These are phyloP conservation scores for Tiliacea citrago DNA, from an alignment of 2,888 invertebrate genomes.

Conservation along the genomic window DNA sequence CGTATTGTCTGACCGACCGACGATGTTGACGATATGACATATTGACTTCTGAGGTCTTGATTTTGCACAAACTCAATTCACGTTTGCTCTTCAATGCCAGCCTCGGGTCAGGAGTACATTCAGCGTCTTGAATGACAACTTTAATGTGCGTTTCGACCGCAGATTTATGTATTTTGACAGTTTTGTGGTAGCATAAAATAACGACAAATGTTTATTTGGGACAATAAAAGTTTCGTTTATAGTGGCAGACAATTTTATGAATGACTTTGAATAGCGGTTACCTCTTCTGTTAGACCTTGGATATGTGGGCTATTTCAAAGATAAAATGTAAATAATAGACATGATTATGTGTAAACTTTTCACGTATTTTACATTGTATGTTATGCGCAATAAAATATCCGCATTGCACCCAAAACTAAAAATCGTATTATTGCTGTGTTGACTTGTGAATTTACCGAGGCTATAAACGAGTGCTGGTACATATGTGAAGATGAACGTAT, in stretches of 20 bases:
- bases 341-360: conserved; percentile 28
- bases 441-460: conserved; percentile 71
- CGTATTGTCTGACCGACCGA: conserved; percentile 74
- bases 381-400: conserved; percentile 50
- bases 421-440: conserved; percentile 64
- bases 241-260: conserved; percentile 35
- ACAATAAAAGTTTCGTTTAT: conserved; percentile 18
- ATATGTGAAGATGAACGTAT: conserved; percentile 78
- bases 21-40: conserved; percentile 78
- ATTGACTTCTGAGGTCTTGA: conserved; percentile 77
- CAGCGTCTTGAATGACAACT: conserved; percentile 54
- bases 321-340: conserved; percentile 25
- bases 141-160: conserved; percentile 51
- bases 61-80: conserved; percentile 72
- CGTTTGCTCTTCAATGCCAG: conserved; percentile 63
- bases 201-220: conserved; percentile 24
- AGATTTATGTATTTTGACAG: conserved; percentile 59
- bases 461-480: conserved; percentile 72
- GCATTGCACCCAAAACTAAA: conserved; percentile 60
- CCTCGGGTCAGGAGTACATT: conserved; percentile 58
- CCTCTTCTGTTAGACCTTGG: conserved; percentile 27
- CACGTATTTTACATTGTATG: conserved; percentile 38
- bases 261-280: conserved; percentile 24
- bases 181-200: conserved; percentile 39
- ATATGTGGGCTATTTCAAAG: conserved; percentile 14